phyloP scores from a whole-genome alignment of 2,113 vertebrate species.

The Cyphomyrus discorhynchus region DNA sequence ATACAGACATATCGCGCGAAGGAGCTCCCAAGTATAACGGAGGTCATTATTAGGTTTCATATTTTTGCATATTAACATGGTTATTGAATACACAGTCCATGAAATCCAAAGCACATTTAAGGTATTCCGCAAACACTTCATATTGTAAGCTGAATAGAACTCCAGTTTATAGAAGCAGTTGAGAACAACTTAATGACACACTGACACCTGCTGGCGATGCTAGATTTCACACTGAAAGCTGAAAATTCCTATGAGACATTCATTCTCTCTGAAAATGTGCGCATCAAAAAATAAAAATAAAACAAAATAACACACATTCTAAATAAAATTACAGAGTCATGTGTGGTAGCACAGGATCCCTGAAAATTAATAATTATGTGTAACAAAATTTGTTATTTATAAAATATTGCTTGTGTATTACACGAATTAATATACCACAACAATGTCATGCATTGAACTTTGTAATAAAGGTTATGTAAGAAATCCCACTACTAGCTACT shows the following conservation, averaged over 20 bases:
- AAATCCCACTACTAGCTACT: not conserved
- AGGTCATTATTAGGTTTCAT: not conserved
- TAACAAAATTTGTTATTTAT: not conserved
- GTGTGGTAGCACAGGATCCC: not conserved
- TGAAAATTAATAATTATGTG: not conserved
- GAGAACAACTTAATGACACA: not conserved
- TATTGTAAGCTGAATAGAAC: not conserved
- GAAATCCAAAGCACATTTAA: not conserved
- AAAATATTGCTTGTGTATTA: not conserved
- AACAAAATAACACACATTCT: not conserved
- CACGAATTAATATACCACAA: not conserved
- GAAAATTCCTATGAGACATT: not conserved
- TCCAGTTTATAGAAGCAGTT: not conserved
- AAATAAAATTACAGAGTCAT: not conserved
- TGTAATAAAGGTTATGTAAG: not conserved
- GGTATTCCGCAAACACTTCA: not conserved
- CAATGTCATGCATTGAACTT: not conserved
- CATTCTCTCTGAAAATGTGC: not conserved
- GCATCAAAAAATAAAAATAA: not conserved
- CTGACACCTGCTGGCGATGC: not conserved
- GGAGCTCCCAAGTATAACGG: not conserved
- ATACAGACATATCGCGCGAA: not conserved
- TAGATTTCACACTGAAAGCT: not conserved
- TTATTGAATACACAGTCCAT: not conserved
- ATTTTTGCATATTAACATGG: not conserved